These are phyloP conservation scores for Pocillopora meandrina DNA, from an alignment of 92 coral and sea anemone genomes.

Conservation along the genomic window DNA sequence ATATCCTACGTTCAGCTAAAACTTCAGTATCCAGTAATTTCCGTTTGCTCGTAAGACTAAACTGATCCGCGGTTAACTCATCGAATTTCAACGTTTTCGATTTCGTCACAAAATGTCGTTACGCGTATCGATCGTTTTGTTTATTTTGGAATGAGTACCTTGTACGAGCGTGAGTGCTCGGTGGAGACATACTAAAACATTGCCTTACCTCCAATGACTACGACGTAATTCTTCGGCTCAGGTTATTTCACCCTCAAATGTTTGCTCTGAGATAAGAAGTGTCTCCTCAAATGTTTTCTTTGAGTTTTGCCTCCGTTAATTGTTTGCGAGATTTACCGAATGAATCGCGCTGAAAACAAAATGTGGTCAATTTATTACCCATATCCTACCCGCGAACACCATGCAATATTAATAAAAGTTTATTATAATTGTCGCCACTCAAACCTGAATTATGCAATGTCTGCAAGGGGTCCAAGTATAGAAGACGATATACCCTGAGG, in stretches of 20 bases:
- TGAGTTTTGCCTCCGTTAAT: background rate
- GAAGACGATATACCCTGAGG: background rate
- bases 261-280: background rate
- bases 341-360: background rate
- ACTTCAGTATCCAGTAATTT: background rate
- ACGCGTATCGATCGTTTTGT: background rate
- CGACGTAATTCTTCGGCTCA: background rate
- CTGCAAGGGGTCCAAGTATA: background rate
- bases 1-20: background rate
- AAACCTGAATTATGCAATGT: conserved; percentile 7
- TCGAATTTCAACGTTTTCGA: background rate
- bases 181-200: background rate
- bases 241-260: background rate
- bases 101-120: too few species aligned
- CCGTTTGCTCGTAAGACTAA: background rate
- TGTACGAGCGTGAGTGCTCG: background rate
- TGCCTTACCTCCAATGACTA: background rate
- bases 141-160: background rate
- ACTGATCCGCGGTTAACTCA: background rate
- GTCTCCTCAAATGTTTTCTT: background rate
- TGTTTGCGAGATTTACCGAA: background rate
- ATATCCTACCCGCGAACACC: background rate
- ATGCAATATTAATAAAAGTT: conserved; percentile 7
- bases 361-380: conserved; percentile 10
- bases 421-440: background rate